Percentiles rank a stretch among this genome's conserved stretches.
phyloP scores from a whole-genome alignment of 2,797 vertebrate species.

The Thunnus albacares region DNA sequence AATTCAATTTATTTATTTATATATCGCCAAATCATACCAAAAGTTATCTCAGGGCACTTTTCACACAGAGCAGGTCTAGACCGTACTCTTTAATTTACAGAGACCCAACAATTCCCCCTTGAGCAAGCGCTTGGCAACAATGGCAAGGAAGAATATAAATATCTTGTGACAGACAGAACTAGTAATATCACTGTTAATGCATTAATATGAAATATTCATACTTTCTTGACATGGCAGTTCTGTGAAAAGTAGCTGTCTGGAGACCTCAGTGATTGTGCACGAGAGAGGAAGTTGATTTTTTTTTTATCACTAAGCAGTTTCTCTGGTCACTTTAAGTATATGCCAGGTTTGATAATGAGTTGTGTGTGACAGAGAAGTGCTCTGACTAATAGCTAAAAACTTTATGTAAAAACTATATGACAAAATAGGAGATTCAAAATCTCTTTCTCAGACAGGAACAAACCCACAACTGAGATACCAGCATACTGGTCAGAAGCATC shows the following conservation, averaged over 20 bases:
- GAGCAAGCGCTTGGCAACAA: no score
- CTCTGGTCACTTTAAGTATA: not conserved
- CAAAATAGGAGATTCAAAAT: not conserved
- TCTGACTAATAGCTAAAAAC: not conserved
- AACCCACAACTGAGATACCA: not conserved
- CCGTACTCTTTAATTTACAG: no score
- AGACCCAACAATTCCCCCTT: no score
- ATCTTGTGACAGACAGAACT: not conserved
- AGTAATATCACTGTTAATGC: not conserved
- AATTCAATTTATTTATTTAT: no score
- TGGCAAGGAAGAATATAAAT: no score
- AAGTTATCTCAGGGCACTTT: no score
- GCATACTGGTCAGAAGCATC: not conserved
- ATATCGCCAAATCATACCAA: no score
- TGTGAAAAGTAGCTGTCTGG: constrained; percentile 13
- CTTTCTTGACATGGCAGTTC: constrained; percentile 21
- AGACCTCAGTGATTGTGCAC: not conserved
- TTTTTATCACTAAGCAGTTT: not conserved
- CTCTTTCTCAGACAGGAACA: constrained; percentile 11
- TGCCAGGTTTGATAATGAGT: not conserved
- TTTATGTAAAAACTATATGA: not conserved
- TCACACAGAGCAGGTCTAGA: no score
- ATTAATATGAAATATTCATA: not conserved
- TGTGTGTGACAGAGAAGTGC: not conserved
- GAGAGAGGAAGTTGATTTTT: not conserved